These are phyloP conservation scores for Ptilodon capucinus DNA, from an alignment of 2,888 invertebrate genomes.

Conservation along the genomic window DNA sequence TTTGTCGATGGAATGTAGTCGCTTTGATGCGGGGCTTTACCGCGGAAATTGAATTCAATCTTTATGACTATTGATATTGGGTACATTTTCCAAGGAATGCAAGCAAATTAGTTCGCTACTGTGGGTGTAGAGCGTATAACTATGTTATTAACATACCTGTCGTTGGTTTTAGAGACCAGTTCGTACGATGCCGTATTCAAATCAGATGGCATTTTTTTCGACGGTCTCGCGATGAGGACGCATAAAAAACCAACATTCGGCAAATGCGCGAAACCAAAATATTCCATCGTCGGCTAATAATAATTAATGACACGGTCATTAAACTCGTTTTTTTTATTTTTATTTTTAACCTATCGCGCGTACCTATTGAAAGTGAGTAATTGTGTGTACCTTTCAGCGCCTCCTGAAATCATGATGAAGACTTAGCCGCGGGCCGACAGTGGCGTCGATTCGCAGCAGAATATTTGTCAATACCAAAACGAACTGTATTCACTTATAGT, in stretches of 20 bases:
- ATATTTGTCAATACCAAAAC: too few relatives aligned
- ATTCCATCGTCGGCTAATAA: conserved; percentile 25
- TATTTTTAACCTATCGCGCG: conserved; percentile 1
- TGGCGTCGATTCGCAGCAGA: too few relatives aligned
- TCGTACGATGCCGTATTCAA: conserved; percentile 1
- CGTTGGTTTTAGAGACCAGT: conserved; percentile 4
- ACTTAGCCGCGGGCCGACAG: too few relatives aligned
- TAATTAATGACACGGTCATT: conserved; percentile 40
- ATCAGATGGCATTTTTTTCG: conserved; percentile 13
- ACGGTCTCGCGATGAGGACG: conserved; percentile 2
- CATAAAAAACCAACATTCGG: conserved; percentile 16
- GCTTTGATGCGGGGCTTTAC: too few relatives aligned
- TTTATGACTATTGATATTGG: too few relatives aligned
- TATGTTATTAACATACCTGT: conserved; percentile 1
- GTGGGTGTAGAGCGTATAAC: too few relatives aligned
- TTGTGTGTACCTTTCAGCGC: neutral
- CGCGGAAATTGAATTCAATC: too few relatives aligned
- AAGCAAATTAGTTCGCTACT: too few relatives aligned
- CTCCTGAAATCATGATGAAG: neutral
- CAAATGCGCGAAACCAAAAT: conserved; percentile 14
- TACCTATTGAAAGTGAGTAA: conserved; percentile 2
- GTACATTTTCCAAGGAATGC: too few relatives aligned
- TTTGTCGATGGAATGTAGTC: too few relatives aligned
- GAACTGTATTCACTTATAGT: too few relatives aligned
- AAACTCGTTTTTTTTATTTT: conserved; percentile 23